Base-by-base conservation (phyloP, 2,113 vertebrate species). In the Scartelaos histophorus region DNA sequence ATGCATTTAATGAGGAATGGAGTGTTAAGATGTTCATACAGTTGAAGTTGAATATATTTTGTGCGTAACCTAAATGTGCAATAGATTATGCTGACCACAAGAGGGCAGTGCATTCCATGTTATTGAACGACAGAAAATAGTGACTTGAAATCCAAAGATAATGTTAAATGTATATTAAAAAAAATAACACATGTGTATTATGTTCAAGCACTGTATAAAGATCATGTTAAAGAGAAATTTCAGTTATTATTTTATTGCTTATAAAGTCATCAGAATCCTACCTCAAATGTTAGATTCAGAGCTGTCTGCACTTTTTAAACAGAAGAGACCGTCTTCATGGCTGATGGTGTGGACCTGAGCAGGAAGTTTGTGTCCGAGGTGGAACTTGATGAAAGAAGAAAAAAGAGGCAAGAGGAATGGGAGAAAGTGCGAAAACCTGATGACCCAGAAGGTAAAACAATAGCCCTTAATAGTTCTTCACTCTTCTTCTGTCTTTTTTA, bases 371-470 rank as follows among this genome's bases (percentile, higher is more conserved):
- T 98, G 38, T 94, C 97, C 0, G 96, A 99, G 75, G 69, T 96
- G 3, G 97, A 98, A 88, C 85, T 99, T 29, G 97, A 99, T 66
- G 97, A 99, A 74, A 93, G 71, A 29, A 94, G 95, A n/a, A 97
- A 97, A 91, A 95, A 93, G 61, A 94, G 97, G 15, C 98, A 99
- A 69, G 97, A 98, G 85, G 98, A 99, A 91, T 99, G 97, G 98
- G 97, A 99, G 78, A 98, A 97, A 76, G 96, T 99, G 76, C 88
- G 97, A 16, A 98, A 99, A 86, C 96, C 97, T 0, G 98, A 98
- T 0, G 98, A 99, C 73, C 97, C 97, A 0, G 83, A 97, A 93
- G 95, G 98, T 99, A 90, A 89, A 3, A 43, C 16, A 51, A 13
- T 38, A 69, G 10, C 1, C 34, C 29, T 29, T 29, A 29, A 5